These are phyloP conservation scores for Aricia artaxerxes DNA, from an alignment of 2,888 invertebrate species.

Conservation along the genomic window DNA sequence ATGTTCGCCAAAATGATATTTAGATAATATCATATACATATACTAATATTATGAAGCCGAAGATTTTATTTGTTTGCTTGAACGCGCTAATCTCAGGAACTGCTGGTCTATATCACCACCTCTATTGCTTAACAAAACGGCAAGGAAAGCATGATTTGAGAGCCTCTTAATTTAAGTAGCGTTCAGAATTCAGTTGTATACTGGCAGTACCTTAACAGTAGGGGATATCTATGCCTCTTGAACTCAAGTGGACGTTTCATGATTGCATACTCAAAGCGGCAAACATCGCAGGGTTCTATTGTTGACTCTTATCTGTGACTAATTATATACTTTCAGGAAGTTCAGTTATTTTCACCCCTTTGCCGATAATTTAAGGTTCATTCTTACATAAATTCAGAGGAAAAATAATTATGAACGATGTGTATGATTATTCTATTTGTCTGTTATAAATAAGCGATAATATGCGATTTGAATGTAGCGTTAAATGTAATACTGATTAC, in stretches of 20 bases:
- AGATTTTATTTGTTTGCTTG: too few species aligned
- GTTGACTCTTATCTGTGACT: not conserved
- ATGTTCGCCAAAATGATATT: too few species aligned
- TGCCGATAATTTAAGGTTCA: not conserved
- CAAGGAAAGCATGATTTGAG: too few species aligned
- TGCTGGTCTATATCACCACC: too few species aligned
- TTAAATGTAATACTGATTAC: not conserved
- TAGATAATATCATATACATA: too few species aligned
- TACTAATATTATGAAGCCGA: too few species aligned
- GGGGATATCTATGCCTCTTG: not conserved
- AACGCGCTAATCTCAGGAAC: too few species aligned
- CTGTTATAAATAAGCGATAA: not conserved
- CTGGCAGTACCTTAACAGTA: not conserved
- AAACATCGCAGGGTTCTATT: slow-evolving; percentile 7
- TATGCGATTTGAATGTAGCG: not conserved
- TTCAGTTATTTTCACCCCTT: not conserved
- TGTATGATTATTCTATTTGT: not conserved
- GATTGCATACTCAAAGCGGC: not conserved
- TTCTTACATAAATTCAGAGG: not conserved
- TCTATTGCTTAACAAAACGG: too few species aligned
- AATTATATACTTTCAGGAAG: not conserved
- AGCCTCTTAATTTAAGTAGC: too few species aligned
- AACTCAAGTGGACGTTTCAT: not conserved
- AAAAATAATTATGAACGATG: not conserved
- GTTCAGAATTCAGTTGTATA: too few species aligned